Evolutionary conservation across 2,113 vertebrate species (phyloP).

Genomic region (Piprites chloris): DNA sequence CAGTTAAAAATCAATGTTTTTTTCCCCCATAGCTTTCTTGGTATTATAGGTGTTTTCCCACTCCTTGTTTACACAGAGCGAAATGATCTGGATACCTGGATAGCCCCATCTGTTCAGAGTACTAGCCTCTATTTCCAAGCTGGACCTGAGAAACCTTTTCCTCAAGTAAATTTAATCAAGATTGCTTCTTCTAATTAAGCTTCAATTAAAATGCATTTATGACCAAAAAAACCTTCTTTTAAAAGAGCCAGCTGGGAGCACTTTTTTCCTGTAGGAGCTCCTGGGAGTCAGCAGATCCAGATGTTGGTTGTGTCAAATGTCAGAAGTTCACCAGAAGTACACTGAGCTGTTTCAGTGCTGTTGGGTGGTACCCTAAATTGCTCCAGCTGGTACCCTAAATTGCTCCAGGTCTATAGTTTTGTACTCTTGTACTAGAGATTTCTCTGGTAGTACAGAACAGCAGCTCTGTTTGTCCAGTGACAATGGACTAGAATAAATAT

Average conservation of each 20-base stretch:
- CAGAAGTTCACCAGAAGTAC: not conserved
- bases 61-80: not conserved
- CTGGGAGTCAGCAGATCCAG: not conserved
- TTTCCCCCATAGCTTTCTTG: not conserved
- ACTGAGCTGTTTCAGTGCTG: not conserved
- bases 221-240: not conserved
- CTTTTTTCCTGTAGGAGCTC: not conserved
- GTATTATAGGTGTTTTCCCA: not conserved
- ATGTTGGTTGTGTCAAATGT: not conserved
- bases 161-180: not conserved
- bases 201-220: slow-evolving; percentile 12
- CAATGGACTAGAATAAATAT: not conserved
- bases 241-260: not conserved
- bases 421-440: not conserved
- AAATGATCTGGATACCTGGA: not conserved
- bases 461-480: not conserved
- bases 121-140: not conserved
- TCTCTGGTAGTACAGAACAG: not conserved
- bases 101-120: not conserved
- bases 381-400: not conserved
- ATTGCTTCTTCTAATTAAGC: not conserved
- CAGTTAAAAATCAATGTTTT: not conserved
- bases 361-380: not conserved
- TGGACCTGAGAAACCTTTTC: not conserved
- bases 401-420: not conserved